phyloP scores from a whole-genome alignment of 2,888 invertebrate species.

The Temnothorax ravouxi region DNA sequence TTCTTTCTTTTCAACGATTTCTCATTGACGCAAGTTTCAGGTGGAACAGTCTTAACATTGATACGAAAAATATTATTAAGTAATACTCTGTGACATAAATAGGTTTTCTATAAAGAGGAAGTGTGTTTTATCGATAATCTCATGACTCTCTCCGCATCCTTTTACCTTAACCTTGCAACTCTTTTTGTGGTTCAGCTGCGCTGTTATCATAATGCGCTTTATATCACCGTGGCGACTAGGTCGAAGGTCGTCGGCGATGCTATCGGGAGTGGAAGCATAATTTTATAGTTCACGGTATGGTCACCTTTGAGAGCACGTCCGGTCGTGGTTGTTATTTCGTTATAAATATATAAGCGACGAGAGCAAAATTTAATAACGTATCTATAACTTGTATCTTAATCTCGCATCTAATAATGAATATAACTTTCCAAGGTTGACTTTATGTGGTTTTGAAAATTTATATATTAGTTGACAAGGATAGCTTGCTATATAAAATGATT shows the following conservation, averaged over 20 bases:
- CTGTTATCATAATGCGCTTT: conserved; percentile 35
- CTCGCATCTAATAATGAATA: not conserved
- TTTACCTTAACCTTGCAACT: conserved; percentile 17
- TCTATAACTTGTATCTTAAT: not conserved
- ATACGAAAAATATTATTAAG: conserved; percentile 36
- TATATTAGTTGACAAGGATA: not conserved
- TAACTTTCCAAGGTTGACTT: not conserved
- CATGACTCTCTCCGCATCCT: conserved; percentile 11
- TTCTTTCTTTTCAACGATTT: not conserved
- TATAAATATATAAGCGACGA: conserved; percentile 20
- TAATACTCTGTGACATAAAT: conserved; percentile 11
- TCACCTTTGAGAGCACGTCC: conserved; percentile 40
- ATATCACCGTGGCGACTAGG: conserved; percentile 10
- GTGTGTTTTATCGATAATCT: conserved; percentile 46
- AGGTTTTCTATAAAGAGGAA: conserved; percentile 16
- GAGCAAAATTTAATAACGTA: conserved; percentile 5
- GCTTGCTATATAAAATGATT: not conserved
- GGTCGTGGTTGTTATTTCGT: conserved; percentile 15
- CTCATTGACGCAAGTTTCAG: not conserved
- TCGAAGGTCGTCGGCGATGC: conserved; percentile 49
- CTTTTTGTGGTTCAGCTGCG: conserved; percentile 32
- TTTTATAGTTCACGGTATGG: conserved; percentile 49
- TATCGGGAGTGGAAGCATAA: conserved; percentile 37
- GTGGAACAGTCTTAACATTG: conserved; percentile 15
- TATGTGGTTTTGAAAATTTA: not conserved